Evolutionary conservation across 2,888 invertebrate genomes (phyloP).

Genomic region (Melinaea marsaeus): DNA sequence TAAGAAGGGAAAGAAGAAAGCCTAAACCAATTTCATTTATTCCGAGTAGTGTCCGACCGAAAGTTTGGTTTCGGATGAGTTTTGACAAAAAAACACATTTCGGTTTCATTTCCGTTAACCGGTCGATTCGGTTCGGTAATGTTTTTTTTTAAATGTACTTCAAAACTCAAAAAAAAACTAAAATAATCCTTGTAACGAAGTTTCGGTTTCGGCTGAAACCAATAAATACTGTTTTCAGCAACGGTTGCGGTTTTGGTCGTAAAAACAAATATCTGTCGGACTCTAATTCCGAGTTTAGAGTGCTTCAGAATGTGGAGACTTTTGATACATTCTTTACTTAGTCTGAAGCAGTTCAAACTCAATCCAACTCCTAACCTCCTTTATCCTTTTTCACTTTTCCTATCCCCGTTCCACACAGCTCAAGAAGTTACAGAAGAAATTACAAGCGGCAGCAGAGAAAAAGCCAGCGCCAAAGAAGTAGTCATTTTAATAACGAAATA

Average conservation of each 20-base stretch:
- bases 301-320: not conserved
- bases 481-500: not conserved
- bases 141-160: too few species aligned
- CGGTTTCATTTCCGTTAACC: too few species aligned
- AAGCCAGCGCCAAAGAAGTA: conserved; percentile 32
- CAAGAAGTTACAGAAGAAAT: conserved; percentile 54
- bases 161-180: too few species aligned
- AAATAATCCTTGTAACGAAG: too few species aligned
- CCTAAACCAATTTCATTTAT: conserved; percentile 31
- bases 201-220: too few species aligned
- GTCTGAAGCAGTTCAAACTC: not conserved
- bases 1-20: conserved; percentile 70
- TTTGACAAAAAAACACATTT: too few species aligned
- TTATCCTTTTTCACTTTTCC: conserved; percentile 34
- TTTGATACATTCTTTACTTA: not conserved
- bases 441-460: conserved; percentile 45
- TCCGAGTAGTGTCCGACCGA: not conserved
- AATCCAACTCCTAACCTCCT: conserved; percentile 17
- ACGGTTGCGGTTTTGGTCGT: too few species aligned
- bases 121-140: too few species aligned
- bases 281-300: too few species aligned
- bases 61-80: too few species aligned
- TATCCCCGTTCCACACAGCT: conserved; percentile 42
- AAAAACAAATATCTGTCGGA: too few species aligned
- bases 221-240: too few species aligned